phyloP scores from a whole-genome alignment of 2,888 invertebrate genomes.

The Cremastinae sp. region DNA sequence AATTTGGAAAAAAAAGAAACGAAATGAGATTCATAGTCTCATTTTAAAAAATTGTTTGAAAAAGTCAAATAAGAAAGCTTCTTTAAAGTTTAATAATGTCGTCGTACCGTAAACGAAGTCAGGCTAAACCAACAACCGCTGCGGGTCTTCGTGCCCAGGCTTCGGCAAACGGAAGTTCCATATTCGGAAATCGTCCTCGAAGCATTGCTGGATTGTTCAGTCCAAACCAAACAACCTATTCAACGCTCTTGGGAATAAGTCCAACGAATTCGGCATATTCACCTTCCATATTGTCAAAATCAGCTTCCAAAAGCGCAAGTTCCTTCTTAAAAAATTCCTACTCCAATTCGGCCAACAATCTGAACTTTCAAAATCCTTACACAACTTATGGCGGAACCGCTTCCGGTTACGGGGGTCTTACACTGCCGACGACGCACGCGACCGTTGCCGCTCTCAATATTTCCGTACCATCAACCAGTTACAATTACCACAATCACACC shows the following conservation, averaged over 20 bases:
- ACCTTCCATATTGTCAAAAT: conserved; percentile 70
- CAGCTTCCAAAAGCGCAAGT: conserved; percentile 62
- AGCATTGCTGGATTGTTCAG: conserved; percentile 75
- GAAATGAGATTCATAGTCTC: no score
- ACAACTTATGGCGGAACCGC: conserved; percentile 84
- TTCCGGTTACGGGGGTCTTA: conserved; percentile 86
- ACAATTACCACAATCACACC: conserved; percentile 70
- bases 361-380: conserved; percentile 81
- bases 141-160: conserved; percentile 78
- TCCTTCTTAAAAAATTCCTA: conserved; percentile 76
- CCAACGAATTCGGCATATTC: conserved; percentile 71
- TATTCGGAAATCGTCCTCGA: conserved; percentile 77
- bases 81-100: no score
- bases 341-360: conserved; percentile 76
- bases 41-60: no score
- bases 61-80: no score
- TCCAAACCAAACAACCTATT: conserved; percentile 74
- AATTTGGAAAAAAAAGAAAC: no score
- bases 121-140: conserved; percentile 77
- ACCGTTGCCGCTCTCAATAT: conserved; percentile 83
- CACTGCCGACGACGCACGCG: conserved; percentile 82
- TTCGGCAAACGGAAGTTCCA: conserved; percentile 78
- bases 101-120: conserved; percentile 77
- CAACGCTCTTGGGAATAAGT: conserved; percentile 72
- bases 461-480: conserved; percentile 80